Conservation (phyloP, 2,888 invertebrate genomes). For the Heliconius charithonia region DNA sequence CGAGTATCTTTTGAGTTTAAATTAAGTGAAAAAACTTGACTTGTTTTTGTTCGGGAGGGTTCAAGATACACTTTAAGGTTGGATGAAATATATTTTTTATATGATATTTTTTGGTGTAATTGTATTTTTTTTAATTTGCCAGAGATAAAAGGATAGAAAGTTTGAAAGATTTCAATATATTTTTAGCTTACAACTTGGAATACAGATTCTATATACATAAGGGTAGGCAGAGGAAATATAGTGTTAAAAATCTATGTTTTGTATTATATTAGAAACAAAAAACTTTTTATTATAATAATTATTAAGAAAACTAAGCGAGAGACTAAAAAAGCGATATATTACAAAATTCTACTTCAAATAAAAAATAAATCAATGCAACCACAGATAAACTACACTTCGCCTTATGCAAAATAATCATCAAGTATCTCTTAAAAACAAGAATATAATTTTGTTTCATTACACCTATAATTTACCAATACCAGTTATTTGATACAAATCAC, state of each 20-base stretch:
- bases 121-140: neutral
- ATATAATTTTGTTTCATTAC: conserved; percentile 40
- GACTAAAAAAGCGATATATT: neutral
- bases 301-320: too few relatives aligned
- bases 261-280: too few relatives aligned
- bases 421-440: conserved; percentile 16
- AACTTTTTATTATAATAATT: too few relatives aligned
- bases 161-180: too few relatives aligned
- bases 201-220: too few relatives aligned
- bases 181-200: too few relatives aligned
- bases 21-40: conserved; percentile 80
- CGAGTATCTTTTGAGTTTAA: conserved; percentile 83
- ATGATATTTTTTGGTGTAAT: neutral
- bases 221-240: too few relatives aligned
- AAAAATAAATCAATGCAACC: neutral
- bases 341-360: neutral
- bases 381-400: neutral
- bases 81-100: neutral
- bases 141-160: too few relatives aligned
- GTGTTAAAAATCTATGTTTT: too few relatives aligned
- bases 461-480: conserved; percentile 42
- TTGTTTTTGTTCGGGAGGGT: conserved; percentile 55
- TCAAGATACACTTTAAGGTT: conserved; percentile 35
- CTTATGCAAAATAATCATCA: conserved; percentile 12
- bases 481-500: conserved; percentile 46